Evolutionary conservation across 2,797 vertebrate species (phyloP).

Genomic region (Lepilemur septentrionalis): DNA sequence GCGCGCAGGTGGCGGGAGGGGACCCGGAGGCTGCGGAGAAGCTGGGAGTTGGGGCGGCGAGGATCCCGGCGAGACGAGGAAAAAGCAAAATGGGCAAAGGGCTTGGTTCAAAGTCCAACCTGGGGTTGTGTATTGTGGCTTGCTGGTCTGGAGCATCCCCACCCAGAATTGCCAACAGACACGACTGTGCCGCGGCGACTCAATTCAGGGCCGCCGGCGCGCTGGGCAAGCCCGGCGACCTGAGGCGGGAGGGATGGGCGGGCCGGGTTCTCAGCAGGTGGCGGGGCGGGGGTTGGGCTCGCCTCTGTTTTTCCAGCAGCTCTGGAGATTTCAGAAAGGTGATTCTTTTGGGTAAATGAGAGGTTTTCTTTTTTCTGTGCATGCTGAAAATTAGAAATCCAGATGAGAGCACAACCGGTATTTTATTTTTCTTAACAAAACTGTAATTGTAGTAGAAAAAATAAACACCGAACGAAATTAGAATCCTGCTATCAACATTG

Average conservation of each 20-base stretch:
- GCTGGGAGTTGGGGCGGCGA: neutral
- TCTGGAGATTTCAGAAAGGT: neutral
- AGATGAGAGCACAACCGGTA: neutral
- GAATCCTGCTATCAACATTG: conserved; percentile 38
- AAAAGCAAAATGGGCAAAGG: neutral
- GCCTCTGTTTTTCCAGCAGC: neutral
- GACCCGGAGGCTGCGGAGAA: neutral
- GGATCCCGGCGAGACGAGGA: neutral
- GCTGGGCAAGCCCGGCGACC: neutral
- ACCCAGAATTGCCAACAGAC: neutral
- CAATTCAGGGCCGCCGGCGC: too few species aligned
- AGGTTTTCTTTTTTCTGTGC: neutral
- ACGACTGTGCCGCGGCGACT: fast-evolving
- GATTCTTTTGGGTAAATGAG: conserved; percentile 36
- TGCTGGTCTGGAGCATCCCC: neutral
- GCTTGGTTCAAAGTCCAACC: conserved; percentile 1
- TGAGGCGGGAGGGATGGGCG: neutral
- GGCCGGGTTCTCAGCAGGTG: neutral
- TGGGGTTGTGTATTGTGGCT: neutral
- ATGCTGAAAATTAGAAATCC: conserved; percentile 31
- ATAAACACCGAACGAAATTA: conserved; percentile 39
- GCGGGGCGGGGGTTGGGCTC: neutral
- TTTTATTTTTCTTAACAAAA: conserved; percentile 67
- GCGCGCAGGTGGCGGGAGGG: neutral
- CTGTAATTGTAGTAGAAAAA: conserved; percentile 60